phyloP scores from a whole-genome alignment of 2,888 invertebrate species.

The Leistus spinibarbis region DNA sequence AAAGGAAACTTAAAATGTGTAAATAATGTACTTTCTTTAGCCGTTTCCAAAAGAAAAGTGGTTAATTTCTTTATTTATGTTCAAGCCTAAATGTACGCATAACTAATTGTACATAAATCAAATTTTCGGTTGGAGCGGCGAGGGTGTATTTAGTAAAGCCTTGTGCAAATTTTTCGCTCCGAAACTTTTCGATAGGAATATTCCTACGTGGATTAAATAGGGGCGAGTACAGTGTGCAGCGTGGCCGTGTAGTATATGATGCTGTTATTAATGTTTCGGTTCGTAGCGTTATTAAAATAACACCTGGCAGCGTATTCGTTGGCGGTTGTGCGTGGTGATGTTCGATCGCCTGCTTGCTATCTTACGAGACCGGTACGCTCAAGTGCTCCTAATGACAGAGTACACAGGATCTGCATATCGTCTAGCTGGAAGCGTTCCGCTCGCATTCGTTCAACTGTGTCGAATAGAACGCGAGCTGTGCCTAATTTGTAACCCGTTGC shows the following conservation, averaged over 20 bases:
- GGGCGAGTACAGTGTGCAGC: background rate
- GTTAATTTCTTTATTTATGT: background rate
- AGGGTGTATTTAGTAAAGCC: background rate
- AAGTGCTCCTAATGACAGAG: slow-evolving; percentile 52
- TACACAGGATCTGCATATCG: slow-evolving; percentile 56
- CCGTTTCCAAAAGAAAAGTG: background rate
- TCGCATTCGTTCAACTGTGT: slow-evolving; percentile 5
- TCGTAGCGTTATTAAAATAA: slow-evolving; percentile 28
- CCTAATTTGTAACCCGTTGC: slow-evolving; percentile 55
- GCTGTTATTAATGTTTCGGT: slow-evolving; percentile 22
- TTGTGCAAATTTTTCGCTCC: background rate
- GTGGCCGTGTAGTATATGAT: background rate
- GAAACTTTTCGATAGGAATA: background rate
- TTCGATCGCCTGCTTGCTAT: slow-evolving; percentile 2
- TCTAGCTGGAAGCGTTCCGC: slow-evolving; percentile 43
- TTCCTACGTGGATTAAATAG: background rate
- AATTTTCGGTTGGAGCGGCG: background rate
- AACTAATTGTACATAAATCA: background rate
- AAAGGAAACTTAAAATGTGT: too few species aligned
- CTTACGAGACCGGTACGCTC: slow-evolving; percentile 3
- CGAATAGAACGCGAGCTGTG: slow-evolving; percentile 42
- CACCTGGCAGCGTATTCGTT: slow-evolving; percentile 37
- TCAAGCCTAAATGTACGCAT: background rate
- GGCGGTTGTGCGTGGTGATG: slow-evolving; percentile 15
- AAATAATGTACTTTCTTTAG: background rate